Evolutionary conservation across 2,797 vertebrate genomes (phyloP), one percentile per base, ranked within the genome.

Genomic region (Protosalanx chinensis): DNA sequence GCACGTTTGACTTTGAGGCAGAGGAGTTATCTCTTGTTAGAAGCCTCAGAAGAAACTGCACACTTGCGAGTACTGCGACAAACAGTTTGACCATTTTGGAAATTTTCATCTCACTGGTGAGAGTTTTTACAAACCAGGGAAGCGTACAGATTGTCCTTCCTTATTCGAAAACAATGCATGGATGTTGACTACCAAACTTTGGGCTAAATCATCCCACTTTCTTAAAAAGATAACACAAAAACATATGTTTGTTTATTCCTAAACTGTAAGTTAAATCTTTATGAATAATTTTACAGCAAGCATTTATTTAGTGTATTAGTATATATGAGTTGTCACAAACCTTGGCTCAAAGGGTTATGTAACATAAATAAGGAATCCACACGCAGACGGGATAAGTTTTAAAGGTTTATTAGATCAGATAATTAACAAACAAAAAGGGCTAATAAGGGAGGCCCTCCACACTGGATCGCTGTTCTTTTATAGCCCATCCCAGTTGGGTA

Each of bases 61-160:
- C 6, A 84, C 97, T 75, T 99, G 98, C 88, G 95, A 97, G 84
- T 98, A 97, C 85, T 99, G 98, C 79, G 95, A 95, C 53, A 99
- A 99, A 82, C 94, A 97, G 82, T 99, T 99, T 82, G 96, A 98
- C 80, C 98, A 99, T 86, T 98, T 98, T 15, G 98, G 98, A n/a
- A 97, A 99, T 87, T 99, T 98, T 89, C 99, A 98, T 75, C 97
- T 99, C 88, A 99, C 98, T 76, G 98, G 98, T 99, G 88, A 93
- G 88, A 51, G 20, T 51, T 13, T 8, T 32, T 58, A 15, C 30
- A 16, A 12, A 32, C 30, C 12, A 15, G 29, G 30, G 4, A 20
- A 59, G 5, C 23, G 18, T 59, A 20, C 6, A 1, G 8, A 27
- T 59, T 59, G n/a, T 10, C 37, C 37, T 41, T 41, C 10, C 12